phyloP scores from a whole-genome alignment of 2,888 invertebrate species.

The Dermolepida albohirtum region DNA sequence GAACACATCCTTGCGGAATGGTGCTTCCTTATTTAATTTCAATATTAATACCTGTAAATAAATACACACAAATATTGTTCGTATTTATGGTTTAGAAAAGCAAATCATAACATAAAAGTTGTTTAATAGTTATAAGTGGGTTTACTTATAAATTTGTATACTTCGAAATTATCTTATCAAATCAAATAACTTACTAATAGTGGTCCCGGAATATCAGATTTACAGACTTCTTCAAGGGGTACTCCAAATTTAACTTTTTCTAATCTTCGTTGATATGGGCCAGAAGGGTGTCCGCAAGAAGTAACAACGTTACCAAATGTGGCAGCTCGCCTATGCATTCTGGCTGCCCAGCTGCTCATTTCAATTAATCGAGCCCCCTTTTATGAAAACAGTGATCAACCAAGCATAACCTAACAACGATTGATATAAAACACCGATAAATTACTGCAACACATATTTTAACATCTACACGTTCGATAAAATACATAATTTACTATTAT shows the following conservation, averaged over 20 bases:
- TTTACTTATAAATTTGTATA: background rate
- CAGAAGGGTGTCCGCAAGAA: constrained; percentile 88
- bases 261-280: constrained; percentile 84
- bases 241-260: constrained; percentile 97
- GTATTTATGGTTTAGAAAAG: too few species aligned
- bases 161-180: constrained; percentile 10
- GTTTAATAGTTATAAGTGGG: constrained; percentile 6
- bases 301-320: constrained; percentile 92
- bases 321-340: constrained; percentile 92
- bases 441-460: constrained; percentile 43
- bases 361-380: constrained; percentile 56
- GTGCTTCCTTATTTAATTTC: constrained; percentile 95
- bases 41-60: constrained; percentile 83
- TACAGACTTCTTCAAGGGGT: constrained; percentile 91
- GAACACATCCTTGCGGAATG: constrained; percentile 92
- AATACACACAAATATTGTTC: constrained; percentile 3
- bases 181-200: constrained; percentile 75
- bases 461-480: constrained; percentile 37
- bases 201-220: constrained; percentile 94
- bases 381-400: constrained; percentile 52
- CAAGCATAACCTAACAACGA: constrained; percentile 59
- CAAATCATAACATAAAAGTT: constrained; percentile 5
- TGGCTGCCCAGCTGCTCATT: constrained; percentile 93
- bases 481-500: constrained; percentile 43
- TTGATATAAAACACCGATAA: constrained; percentile 49